Percentiles rank a stretch among this genome's conserved stretches.
Conservation (phyloP, 2,888 invertebrate genomes). For the Rhabditophanes sp. region DNA sequence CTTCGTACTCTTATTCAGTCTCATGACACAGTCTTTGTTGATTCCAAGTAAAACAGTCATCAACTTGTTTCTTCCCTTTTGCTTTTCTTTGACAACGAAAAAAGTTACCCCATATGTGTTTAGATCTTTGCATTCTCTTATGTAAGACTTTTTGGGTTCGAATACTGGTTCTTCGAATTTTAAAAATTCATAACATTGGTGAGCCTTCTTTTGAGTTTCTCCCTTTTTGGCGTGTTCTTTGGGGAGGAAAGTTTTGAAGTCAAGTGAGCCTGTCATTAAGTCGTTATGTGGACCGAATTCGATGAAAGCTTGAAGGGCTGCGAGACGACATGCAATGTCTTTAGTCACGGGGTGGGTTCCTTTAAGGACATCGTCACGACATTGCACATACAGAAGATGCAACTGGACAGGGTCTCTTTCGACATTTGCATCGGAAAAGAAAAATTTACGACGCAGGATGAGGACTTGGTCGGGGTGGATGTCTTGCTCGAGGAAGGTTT, state of each 20-base stretch:
- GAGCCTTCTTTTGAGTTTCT: no score
- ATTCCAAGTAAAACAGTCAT: conserved; percentile 7
- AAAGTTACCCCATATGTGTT: conserved; percentile 10
- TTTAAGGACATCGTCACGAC: conserved; percentile 49
- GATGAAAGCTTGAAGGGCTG: conserved; percentile 5
- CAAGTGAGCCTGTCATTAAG: not conserved
- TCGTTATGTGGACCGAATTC: conserved; percentile 5
- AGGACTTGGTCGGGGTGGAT: conserved; percentile 82
- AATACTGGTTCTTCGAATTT: not conserved
- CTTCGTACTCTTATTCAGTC: conserved; percentile 9
- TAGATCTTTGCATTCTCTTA: conserved; percentile 7
- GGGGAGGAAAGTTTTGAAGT: conserved; percentile 4
- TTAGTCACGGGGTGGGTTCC: conserved; percentile 7
- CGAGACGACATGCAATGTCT: conserved; percentile 6
- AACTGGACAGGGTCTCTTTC: conserved; percentile 91
- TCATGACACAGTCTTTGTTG: conserved; percentile 12
- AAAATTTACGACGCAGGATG: conserved; percentile 76
- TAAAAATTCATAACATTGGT: conserved; percentile 2
- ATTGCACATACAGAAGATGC: conserved; percentile 90
- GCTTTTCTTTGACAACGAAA: conserved; percentile 9
- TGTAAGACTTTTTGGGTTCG: conserved; percentile 9
- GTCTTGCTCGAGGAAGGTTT: conserved; percentile 82
- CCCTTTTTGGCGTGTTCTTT: conserved; percentile 7
- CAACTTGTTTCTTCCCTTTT: not conserved
- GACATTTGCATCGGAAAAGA: conserved; percentile 97